Percentiles rank a stretch among this genome's conserved stretches.
phyloP scores from a whole-genome alignment of 2,113 vertebrate species.

The Neotoma lepida region DNA sequence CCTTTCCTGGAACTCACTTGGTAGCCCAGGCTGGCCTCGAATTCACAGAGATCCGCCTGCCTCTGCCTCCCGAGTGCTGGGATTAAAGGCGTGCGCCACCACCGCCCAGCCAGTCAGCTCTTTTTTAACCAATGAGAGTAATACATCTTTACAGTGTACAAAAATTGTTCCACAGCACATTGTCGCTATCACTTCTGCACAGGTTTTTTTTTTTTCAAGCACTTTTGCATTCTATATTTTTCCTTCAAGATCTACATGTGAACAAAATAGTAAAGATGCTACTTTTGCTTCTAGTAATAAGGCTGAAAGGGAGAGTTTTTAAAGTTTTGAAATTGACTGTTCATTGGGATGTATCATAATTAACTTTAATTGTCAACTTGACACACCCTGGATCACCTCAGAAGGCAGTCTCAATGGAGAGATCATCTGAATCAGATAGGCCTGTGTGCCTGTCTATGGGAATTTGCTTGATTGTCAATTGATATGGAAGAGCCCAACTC shows the following conservation, averaged over 20 bases:
- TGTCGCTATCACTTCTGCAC: not conserved
- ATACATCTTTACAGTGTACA: not conserved
- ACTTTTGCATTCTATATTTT: slow-evolving; percentile 34
- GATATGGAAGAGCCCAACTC: not conserved
- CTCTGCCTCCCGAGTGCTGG: too few species aligned
- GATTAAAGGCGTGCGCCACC: too few species aligned
- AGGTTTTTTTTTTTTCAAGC: not conserved
- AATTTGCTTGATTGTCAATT: not conserved
- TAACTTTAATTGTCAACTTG: not conserved
- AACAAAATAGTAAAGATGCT: not conserved
- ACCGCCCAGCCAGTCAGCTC: not conserved
- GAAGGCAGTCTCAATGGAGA: not conserved
- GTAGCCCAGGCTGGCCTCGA: too few species aligned
- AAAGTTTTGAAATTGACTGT: not conserved
- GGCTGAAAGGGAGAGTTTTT: not conserved
- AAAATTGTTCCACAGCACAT: not conserved
- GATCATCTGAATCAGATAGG: not conserved
- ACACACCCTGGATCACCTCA: not conserved
- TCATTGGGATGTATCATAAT: not conserved
- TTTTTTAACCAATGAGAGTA: not conserved
- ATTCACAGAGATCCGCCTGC: too few species aligned
- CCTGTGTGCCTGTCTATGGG: not conserved
- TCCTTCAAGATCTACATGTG: not conserved
- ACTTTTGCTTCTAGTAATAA: not conserved
- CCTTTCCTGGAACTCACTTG: too few species aligned